Percentiles rank a stretch among this genome's conserved stretches.
phyloP scores from a whole-genome alignment of 2,113 vertebrate species.

The Pomatostomus ruficeps region DNA sequence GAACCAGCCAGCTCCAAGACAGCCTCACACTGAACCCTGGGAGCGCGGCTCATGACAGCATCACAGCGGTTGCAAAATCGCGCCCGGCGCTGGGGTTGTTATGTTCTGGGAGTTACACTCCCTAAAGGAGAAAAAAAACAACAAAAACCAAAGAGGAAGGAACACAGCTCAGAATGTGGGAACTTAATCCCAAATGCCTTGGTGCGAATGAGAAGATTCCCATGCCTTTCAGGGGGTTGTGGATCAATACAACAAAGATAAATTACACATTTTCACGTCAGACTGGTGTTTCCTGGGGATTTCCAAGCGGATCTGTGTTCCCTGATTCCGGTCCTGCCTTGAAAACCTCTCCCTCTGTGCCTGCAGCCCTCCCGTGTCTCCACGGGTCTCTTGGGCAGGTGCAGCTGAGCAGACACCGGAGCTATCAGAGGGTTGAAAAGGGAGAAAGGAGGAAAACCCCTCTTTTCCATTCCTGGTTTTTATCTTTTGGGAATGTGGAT shows the following conservation, averaged over 20 bases:
- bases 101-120: background rate
- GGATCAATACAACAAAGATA: background rate
- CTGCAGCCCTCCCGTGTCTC: background rate
- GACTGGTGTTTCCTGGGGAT: background rate
- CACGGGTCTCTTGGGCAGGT: background rate
- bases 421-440: background rate
- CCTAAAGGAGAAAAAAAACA: background rate
- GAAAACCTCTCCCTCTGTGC: background rate
- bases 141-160: background rate
- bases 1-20: background rate
- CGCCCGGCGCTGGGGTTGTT: background rate
- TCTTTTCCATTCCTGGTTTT: background rate
- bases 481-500: background rate
- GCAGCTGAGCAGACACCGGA: background rate
- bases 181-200: background rate
- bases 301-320: background rate
- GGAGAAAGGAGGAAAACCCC: fast-evolving
- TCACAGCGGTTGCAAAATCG: conserved; percentile 17
- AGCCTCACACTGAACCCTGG: background rate
- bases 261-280: background rate
- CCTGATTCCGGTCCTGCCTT: background rate
- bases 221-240: background rate
- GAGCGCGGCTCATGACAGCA: background rate
- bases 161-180: background rate
- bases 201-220: background rate